A percentile compares a stretch with the other conserved stretches of the same genome.
These are phyloP conservation scores for Sussaba pulchella DNA, from an alignment of 2,888 invertebrate species.

Conservation along the genomic window DNA sequence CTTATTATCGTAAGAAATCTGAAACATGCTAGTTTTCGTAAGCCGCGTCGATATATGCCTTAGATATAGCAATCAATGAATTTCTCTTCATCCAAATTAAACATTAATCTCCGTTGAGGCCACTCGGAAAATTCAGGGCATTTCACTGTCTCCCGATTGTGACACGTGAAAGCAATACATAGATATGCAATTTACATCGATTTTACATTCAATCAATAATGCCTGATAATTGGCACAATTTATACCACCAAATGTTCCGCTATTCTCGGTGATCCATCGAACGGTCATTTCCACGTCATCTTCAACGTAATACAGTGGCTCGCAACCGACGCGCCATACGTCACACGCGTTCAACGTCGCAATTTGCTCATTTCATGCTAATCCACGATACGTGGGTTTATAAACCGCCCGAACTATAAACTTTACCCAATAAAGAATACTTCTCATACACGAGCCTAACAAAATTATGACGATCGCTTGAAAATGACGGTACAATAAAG, in stretches of 20 bases:
- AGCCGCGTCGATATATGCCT: too few relatives aligned
- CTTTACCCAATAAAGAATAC: slow-evolving; percentile 53
- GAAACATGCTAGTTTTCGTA: too few relatives aligned
- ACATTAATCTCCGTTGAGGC: slow-evolving; percentile 21
- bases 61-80: slow-evolving; percentile 14
- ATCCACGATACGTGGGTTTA: slow-evolving; percentile 50
- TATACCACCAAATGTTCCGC: background rate
- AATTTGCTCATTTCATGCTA: slow-evolving; percentile 65
- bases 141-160: slow-evolving; percentile 23
- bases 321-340: background rate
- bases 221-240: background rate
- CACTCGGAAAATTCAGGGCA: slow-evolving; percentile 43
- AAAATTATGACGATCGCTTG: slow-evolving; percentile 53
- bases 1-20: too few relatives aligned
- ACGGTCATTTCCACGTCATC: slow-evolving; percentile 32
- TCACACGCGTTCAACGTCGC: slow-evolving; percentile 20
- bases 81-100: slow-evolving; percentile 27
- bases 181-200: slow-evolving; percentile 1
- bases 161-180: slow-evolving; percentile 1
- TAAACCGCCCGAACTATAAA: slow-evolving; percentile 46
- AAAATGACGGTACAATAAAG: slow-evolving; percentile 45
- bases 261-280: background rate
- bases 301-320: background rate
- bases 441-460: slow-evolving; percentile 8
- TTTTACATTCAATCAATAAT: background rate